phyloP scores from a whole-genome alignment of 1,140 invertebrate species.

The Drosophila kurseongensis region DNA sequence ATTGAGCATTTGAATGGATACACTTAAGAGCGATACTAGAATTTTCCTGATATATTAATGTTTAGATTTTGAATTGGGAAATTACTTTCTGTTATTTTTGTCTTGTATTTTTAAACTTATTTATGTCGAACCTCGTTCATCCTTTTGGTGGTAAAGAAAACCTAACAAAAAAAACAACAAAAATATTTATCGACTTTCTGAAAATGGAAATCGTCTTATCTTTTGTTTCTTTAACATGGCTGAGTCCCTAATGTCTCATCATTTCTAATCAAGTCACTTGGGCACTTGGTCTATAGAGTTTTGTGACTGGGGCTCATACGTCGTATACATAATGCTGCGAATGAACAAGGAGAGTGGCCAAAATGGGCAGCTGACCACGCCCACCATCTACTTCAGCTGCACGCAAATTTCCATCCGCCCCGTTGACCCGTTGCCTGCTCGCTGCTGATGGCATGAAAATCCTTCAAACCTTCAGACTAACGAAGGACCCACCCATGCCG shows the following conservation, averaged over 20 bases:
- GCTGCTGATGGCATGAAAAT: constrained; percentile 3
- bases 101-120: too few relatives aligned
- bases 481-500: constrained; percentile 18
- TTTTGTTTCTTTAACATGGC: too few relatives aligned
- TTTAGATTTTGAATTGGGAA: too few relatives aligned
- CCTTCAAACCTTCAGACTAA: constrained; percentile 41
- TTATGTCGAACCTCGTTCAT: too few relatives aligned
- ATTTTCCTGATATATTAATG: too few relatives aligned
- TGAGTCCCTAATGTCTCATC: background rate
- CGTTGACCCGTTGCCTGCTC: background rate
- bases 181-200: too few relatives aligned
- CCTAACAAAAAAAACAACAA: too few relatives aligned
- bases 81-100: too few relatives aligned
- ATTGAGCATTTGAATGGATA: background rate
- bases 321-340: background rate
- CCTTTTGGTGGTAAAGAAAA: too few relatives aligned
- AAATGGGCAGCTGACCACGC: constrained; percentile 8
- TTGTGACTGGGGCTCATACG: background rate
- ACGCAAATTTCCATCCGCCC: constrained; percentile 42
- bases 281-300: background rate
- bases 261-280: too few relatives aligned
- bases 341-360: background rate
- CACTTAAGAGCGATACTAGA: too few relatives aligned
- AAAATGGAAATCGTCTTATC: too few relatives aligned
- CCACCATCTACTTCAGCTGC: constrained; percentile 18